Evolutionary conservation across 1,140 invertebrate genomes (phyloP).

Genomic region (Pogonognathellus flavescens): DNA sequence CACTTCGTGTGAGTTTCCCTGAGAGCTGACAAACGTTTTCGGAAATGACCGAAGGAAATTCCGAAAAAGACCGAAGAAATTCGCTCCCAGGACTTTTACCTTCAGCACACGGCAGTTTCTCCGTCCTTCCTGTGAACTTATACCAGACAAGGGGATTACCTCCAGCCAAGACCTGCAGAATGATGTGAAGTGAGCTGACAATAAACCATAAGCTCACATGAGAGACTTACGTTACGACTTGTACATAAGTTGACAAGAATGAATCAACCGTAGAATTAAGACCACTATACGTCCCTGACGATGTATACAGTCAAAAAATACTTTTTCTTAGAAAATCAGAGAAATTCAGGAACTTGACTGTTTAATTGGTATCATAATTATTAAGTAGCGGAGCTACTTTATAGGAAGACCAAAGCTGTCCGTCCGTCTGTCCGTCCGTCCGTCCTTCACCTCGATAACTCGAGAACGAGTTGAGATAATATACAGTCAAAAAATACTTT

Average conservation of each 20-base stretch:
- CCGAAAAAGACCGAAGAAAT: background rate
- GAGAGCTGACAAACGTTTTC: background rate
- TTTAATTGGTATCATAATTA: no score
- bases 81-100: background rate
- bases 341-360: no score
- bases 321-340: no score
- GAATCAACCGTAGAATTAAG: background rate
- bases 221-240: background rate
- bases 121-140: background rate
- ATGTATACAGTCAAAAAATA: no score
- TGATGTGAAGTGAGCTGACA: background rate
- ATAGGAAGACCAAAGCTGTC: no score
- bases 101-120: background rate
- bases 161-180: background rate
- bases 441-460: no score
- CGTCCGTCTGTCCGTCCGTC: no score
- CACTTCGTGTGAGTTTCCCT: background rate
- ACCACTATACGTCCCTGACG: no score
- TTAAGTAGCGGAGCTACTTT: no score
- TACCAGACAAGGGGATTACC: background rate
- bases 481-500: no score
- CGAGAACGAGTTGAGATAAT: no score
- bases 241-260: background rate
- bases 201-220: slow-evolving; percentile 7
- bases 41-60: slow-evolving; percentile 12